Evolutionary conservation across 2,797 vertebrate genomes (phyloP).

Genomic region (Gallinago stenura): DNA sequence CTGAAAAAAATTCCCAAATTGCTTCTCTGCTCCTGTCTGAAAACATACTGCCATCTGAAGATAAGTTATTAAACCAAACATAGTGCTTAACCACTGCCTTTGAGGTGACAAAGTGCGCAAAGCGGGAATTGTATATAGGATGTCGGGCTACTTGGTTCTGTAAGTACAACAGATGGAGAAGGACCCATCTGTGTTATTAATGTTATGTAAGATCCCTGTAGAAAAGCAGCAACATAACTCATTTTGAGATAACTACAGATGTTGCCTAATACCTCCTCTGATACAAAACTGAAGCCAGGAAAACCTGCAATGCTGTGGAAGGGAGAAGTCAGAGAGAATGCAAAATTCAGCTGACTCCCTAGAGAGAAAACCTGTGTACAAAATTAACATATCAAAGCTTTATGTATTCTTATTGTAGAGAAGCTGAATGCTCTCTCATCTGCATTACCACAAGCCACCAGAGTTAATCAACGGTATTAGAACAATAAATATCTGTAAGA

Average conservation of each 20-base stretch:
- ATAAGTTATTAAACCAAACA: neutral
- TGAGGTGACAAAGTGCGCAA: neutral
- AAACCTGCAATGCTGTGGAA: neutral
- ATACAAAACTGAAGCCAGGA: neutral
- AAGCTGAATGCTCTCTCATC: neutral
- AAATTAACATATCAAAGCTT: neutral
- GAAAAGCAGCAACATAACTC: neutral
- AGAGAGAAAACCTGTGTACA: neutral
- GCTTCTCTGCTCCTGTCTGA: neutral
- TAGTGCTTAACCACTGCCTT: neutral
- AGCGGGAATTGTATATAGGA: neutral
- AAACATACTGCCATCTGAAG: neutral
- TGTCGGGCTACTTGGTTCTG: neutral
- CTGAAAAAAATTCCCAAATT: neutral
- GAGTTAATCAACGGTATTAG: neutral
- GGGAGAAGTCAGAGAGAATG: neutral
- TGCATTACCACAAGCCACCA: neutral
- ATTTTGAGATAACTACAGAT: neutral
- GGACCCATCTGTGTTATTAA: neutral
- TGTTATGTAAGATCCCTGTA: neutral
- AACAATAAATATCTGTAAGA: neutral
- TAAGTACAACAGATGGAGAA: neutral
- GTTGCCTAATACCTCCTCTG: neutral
- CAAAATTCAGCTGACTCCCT: neutral
- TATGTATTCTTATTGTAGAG: neutral